A percentile compares a stretch with the other conserved stretches of the same genome.
Conservation (phyloP, 1,140 invertebrate species). For the Phocides pigmalion region DNA sequence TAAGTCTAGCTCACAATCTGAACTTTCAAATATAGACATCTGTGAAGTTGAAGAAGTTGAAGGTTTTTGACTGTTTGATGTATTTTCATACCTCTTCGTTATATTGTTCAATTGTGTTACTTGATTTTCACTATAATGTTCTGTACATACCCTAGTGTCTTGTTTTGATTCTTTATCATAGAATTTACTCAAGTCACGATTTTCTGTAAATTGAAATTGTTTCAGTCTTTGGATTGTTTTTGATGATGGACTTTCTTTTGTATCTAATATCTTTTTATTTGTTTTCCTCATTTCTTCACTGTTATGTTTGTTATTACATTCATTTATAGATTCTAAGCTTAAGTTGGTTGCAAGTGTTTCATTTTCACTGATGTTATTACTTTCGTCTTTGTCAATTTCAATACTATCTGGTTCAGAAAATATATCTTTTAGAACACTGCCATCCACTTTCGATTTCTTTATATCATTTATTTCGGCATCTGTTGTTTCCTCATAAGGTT, state of each 20-base stretch:
- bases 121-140: neutral
- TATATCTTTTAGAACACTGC: constrained; percentile 57
- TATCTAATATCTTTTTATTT: neutral
- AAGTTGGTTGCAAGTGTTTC: constrained; percentile 26
- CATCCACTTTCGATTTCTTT: constrained; percentile 35
- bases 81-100: constrained; percentile 27
- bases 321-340: constrained; percentile 7
- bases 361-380: constrained; percentile 30
- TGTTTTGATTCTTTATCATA: constrained; percentile 47
- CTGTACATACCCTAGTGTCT: neutral
- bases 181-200: constrained; percentile 60
- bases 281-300: constrained; percentile 20
- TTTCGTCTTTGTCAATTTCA: constrained; percentile 37
- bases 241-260: constrained; percentile 33
- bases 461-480: constrained; percentile 34
- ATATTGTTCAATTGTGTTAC: constrained; percentile 15
- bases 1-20: constrained; percentile 79
- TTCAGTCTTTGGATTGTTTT: constrained; percentile 65
- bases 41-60: constrained; percentile 55
- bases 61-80: constrained; percentile 36
- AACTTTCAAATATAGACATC: constrained; percentile 80
- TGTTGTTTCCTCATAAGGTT: constrained; percentile 19
- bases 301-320: constrained; percentile 13
- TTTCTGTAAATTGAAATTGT: constrained; percentile 68
- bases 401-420: constrained; percentile 68